A percentile compares a stretch with the other conserved stretches of the same genome.
Conservation (phyloP, 2,888 invertebrate species). For the Argynnis bischoffii region DNA sequence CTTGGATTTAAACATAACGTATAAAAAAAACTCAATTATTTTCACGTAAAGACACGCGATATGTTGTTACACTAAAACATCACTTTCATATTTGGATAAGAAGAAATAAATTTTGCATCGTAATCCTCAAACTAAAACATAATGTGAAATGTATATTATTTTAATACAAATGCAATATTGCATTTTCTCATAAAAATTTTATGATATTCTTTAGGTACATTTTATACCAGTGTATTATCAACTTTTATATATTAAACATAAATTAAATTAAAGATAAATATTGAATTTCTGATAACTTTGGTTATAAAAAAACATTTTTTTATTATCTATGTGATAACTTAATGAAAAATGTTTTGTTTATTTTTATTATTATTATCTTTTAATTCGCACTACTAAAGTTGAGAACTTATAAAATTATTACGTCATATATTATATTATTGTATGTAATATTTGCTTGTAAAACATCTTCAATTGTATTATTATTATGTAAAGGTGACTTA, state of each 20-base stretch:
- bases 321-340: conserved; percentile 57
- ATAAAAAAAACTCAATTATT: no score
- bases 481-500: no score
- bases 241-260: conserved; percentile 57
- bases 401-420: conserved; percentile 24
- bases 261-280: conserved; percentile 71
- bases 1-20: no score
- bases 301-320: conserved; percentile 58
- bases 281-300: conserved; percentile 64
- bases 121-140: background rate
- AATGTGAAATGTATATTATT: conserved; percentile 1
- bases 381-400: conserved; percentile 20
- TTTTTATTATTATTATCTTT: conserved; percentile 41
- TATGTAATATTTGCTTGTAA: background rate
- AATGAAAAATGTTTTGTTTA: conserved; percentile 48
- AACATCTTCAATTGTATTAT: no score
- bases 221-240: conserved; percentile 45
- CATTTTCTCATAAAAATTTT: conserved; percentile 18
- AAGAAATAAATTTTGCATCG: background rate
- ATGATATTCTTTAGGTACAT: conserved; percentile 23
- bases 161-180: conserved; percentile 1
- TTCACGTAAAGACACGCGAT: background rate
- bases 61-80: background rate
- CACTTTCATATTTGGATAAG: background rate
- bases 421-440: background rate